A percentile compares a stretch with the other conserved stretches of the same genome.
phyloP scores from a whole-genome alignment of 2,888 invertebrate species.

The Drepana falcataria region DNA sequence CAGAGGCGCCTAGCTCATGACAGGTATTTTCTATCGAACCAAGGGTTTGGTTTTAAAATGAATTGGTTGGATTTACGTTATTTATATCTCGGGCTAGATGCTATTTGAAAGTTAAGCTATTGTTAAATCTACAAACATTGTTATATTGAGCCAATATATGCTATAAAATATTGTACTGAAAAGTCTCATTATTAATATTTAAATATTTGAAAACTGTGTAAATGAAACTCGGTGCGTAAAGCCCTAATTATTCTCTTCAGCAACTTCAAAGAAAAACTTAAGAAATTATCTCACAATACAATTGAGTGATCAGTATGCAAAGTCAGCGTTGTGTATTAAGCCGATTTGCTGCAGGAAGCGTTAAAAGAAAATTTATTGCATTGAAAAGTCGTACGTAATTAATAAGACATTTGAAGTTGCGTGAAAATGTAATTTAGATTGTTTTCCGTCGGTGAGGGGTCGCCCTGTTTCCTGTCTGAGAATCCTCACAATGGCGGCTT shows the following conservation, averaged over 20 bases:
- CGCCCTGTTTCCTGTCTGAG: conserved; percentile 57
- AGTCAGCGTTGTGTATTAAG: conserved; percentile 67
- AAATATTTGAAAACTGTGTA: not conserved
- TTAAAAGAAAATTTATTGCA: conserved; percentile 78
- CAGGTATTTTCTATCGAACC: conserved; percentile 61
- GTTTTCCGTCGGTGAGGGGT: conserved; percentile 68
- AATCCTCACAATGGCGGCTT: conserved; percentile 68
- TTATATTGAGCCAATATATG: too few relatives aligned
- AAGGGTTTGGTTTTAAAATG: conserved; percentile 40
- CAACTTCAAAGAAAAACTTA: conserved; percentile 28
- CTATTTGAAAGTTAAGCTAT: not conserved
- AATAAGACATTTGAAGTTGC: conserved; percentile 80
- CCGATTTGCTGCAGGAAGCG: conserved; percentile 64
- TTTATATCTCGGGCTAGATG: conserved; percentile 32
- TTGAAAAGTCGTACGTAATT: conserved; percentile 77
- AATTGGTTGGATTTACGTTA: conserved; percentile 49
- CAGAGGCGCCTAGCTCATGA: conserved; percentile 67
- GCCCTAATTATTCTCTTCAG: conserved; percentile 13
- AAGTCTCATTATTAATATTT: not conserved
- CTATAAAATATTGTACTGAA: not conserved
- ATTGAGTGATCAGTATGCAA: conserved; percentile 65
- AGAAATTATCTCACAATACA: conserved; percentile 41
- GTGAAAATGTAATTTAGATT: conserved; percentile 80
- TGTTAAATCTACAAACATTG: not conserved
- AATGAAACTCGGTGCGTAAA: conserved; percentile 10